Evolutionary conservation across 1,140 invertebrate genomes (phyloP), one percentile per base, ranked within the genome.

Genomic region (Matsumurasca onukii): DNA sequence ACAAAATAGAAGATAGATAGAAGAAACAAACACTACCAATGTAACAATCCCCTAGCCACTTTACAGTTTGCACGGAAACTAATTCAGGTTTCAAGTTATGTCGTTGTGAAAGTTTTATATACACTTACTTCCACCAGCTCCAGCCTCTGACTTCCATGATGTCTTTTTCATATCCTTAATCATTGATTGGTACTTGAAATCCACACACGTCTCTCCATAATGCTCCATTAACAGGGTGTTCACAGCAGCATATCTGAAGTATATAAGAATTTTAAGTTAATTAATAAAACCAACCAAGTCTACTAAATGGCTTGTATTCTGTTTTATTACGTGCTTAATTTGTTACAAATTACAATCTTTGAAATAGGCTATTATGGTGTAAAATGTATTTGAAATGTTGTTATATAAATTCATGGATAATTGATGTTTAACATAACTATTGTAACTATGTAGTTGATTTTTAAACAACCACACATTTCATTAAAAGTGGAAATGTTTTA

Each of bases 121-220:
- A n/a, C n/a, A n/a, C n/a, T 39, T 79, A 88, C 86, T 87, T 77
- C 88, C 89, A 79, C 88, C 84, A 1, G 83, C 78, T 57, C 84
- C 79, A 25, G 82, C 77, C 17, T 39, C 5, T 9, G 34, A 39
- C 17, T 5, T 9, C 91, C 91, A 96, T 0, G 83, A 82, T n/a
- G 82, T 79, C 69, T 92, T 87, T 71, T 84, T 83, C 76, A 95
- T 78, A 57, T 88, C 84, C 2, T 86, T 77, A 13, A 97, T 86
- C 86, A 92, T 90, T 68, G 90, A 91, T 13, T 82, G 79, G 74
- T 97, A 97, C 63, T 85, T 89, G 76, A 89, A 93, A 80, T 97
- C 92, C 49, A 95, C 79, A 77, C 95, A 97, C 27, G 86, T 88
- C 73, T 92, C 79, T n/a, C 88, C 83, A 13, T 84, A 82, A 5